These are phyloP conservation scores for Triplophysa siluroides DNA, from an alignment of 2,113 vertebrate genomes.

Conservation along the genomic window DNA sequence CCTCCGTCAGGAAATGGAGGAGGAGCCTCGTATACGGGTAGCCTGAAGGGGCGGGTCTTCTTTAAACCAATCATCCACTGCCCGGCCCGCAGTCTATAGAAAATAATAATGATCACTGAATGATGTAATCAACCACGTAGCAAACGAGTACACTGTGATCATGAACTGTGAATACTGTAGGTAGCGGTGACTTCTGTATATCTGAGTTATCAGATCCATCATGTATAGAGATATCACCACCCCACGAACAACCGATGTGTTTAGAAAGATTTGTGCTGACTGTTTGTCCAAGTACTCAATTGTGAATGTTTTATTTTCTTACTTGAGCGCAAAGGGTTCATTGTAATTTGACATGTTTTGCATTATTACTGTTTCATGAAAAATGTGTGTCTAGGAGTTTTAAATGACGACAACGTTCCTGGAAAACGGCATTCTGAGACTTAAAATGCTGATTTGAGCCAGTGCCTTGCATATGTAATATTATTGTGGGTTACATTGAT, in stretches of 20 bases:
- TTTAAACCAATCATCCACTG: slow-evolving; percentile 58
- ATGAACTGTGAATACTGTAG: slow-evolving; percentile 58
- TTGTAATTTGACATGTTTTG: slow-evolving; percentile 37
- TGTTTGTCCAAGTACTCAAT: slow-evolving; percentile 53
- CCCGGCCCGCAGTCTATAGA: slow-evolving; percentile 76
- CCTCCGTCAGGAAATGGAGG: slow-evolving; percentile 85
- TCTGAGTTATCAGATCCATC: slow-evolving; percentile 49
- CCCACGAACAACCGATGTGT: slow-evolving; percentile 51
- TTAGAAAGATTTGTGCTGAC: slow-evolving; percentile 59
- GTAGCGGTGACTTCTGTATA: slow-evolving; percentile 58
- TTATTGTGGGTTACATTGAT: slow-evolving; percentile 33
- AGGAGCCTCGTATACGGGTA: slow-evolving; percentile 83
- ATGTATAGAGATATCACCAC: slow-evolving; percentile 52
- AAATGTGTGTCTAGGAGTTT: slow-evolving; percentile 3
- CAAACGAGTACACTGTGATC: slow-evolving; percentile 69
- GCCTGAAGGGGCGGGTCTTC: slow-evolving; percentile 68
- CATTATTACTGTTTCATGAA: slow-evolving; percentile 5
- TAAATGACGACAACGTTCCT: not conserved
- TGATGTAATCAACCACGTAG: slow-evolving; percentile 77
- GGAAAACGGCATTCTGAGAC: slow-evolving; percentile 42
- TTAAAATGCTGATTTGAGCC: slow-evolving; percentile 47
- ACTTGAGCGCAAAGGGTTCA: slow-evolving; percentile 52
- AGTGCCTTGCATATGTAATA: slow-evolving; percentile 57
- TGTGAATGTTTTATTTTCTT: slow-evolving; percentile 55
- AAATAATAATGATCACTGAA: slow-evolving; percentile 59